Base-by-base conservation (phyloP, 2,113 vertebrate genomes). In the Prunella himalayana region DNA sequence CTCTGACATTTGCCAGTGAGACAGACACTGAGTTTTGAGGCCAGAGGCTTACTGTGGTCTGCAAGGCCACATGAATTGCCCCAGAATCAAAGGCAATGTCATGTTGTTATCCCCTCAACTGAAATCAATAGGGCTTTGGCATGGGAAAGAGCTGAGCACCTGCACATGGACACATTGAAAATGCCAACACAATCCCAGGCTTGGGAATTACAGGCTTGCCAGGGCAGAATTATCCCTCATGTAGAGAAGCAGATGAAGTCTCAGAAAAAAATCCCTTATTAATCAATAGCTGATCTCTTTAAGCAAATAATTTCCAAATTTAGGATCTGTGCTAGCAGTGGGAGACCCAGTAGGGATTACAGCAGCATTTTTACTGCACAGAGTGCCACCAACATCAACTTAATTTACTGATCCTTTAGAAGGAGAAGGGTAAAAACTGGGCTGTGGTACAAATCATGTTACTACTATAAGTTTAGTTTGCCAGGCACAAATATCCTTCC, bases 201-300 rank as follows among this genome's bases (percentile, higher is more conserved):
- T 44, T 59, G 27, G 71, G 68, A 94, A 85, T 86, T 71, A 68
- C 25, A 76, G 65, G 47, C 49, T 92, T 77, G 33, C n/a, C 70
- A 77, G 35, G 41, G 35, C 35, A 82, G 44, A 93, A 71, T 69
- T 93, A 68, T 72, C 64, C 5, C 24, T 87, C 87, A 54, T 39
- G 23, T 44, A 95, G 84, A 76, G 89, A 92, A 94, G 47, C 47
- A 85, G 49, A 86, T 54, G n/a, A 95, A 85, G 42, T 86, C 33
- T 78, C 24, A 50, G 30, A 41, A 82, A 45, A 57, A 13, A 95
- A 54, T 82, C 81, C 25, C 59, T 76, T 86, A 80, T 85, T 93
- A 95, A 97, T 96, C 93, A 94, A 92, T 91, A 94, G 53, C 30
- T 82, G 60, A 83, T 94, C 57, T 81, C 69, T 89, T 95, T 92